These are phyloP conservation scores for Sterrhoptilus dennistouni DNA, from an alignment of 2,113 vertebrate genomes.

Conservation along the genomic window DNA sequence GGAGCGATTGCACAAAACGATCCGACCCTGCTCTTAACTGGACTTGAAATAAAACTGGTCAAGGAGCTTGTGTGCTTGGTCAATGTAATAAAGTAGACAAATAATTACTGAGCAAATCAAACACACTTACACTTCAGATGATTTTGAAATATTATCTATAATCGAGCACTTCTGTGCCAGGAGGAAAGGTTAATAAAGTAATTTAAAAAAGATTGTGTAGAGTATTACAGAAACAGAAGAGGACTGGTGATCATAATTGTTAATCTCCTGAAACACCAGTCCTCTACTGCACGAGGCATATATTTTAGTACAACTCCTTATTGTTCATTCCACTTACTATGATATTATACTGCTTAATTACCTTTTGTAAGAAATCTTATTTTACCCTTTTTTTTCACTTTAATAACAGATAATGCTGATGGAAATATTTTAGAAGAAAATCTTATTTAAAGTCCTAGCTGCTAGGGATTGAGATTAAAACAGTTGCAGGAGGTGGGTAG, in stretches of 20 bases:
- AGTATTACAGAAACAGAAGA: conserved; percentile 83
- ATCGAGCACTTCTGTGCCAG: conserved; percentile 84
- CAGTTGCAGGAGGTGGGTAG: not conserved
- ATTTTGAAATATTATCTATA: conserved; percentile 87
- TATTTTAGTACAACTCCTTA: conserved; percentile 70
- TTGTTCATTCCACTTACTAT: conserved; percentile 68
- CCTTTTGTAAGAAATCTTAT: conserved; percentile 64
- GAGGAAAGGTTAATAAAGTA: conserved; percentile 88
- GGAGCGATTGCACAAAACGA: conserved; percentile 19
- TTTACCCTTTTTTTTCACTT: conserved; percentile 13
- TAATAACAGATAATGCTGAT: conserved; percentile 55
- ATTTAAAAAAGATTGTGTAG: conserved; percentile 86
- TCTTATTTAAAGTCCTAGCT: not conserved
- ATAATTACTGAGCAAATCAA: conserved; percentile 85
- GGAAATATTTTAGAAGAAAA: conserved; percentile 35
- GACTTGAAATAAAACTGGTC: conserved; percentile 79
- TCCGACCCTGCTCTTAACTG: conserved; percentile 70
- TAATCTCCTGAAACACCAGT: conserved; percentile 80
- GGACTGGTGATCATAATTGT: conserved; percentile 81
- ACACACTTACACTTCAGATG: conserved; percentile 82
- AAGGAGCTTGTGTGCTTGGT: conserved; percentile 76
- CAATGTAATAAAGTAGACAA: conserved; percentile 84
- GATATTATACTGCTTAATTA: conserved; percentile 74
- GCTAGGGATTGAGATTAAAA: not conserved
- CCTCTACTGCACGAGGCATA: conserved; percentile 64